Conservation (phyloP, 2,888 invertebrate genomes). For the Gymnoscelis rufifasciata region DNA sequence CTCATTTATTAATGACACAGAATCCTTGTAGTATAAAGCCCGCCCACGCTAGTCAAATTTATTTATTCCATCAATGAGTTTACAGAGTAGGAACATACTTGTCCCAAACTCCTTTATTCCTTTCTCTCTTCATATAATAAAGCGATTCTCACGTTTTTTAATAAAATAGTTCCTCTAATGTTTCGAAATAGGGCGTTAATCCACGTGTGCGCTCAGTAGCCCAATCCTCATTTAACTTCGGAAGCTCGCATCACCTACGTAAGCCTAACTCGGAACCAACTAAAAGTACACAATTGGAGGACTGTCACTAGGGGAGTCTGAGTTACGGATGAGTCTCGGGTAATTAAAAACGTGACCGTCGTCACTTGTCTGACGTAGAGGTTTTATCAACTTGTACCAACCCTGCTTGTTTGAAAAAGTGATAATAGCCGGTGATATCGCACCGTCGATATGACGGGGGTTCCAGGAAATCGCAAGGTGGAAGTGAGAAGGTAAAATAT, state of each 20-base stretch:
- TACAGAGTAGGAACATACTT: too few species aligned
- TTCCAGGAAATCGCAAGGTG: too few species aligned
- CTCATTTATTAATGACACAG: too few species aligned
- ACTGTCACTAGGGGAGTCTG: conserved; percentile 46
- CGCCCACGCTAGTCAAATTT: too few species aligned
- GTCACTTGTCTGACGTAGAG: conserved; percentile 69
- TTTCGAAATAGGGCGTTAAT: conserved; percentile 5
- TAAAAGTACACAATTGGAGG: conserved; percentile 43
- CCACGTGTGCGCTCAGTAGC: conserved; percentile 5
- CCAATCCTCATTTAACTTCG: conserved; percentile 24
- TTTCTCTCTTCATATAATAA: too few species aligned
- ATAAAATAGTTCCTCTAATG: background rate
- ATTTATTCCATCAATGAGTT: too few species aligned
- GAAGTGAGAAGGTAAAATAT: background rate
- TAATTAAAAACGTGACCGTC: conserved; percentile 79
- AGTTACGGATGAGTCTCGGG: conserved; percentile 65
- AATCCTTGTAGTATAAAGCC: too few species aligned
- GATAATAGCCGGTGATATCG: conserved; percentile 7
- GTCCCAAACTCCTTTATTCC: too few species aligned
- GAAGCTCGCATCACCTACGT: conserved; percentile 22
- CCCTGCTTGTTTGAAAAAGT: conserved; percentile 64
- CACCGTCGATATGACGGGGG: background rate
- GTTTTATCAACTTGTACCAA: conserved; percentile 70
- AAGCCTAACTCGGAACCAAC: conserved; percentile 24
- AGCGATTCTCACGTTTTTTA: too few species aligned